Evolutionary conservation across 92 coral and sea anemone species (phyloP).

Genomic region (Epizoanthus rinbou): DNA sequence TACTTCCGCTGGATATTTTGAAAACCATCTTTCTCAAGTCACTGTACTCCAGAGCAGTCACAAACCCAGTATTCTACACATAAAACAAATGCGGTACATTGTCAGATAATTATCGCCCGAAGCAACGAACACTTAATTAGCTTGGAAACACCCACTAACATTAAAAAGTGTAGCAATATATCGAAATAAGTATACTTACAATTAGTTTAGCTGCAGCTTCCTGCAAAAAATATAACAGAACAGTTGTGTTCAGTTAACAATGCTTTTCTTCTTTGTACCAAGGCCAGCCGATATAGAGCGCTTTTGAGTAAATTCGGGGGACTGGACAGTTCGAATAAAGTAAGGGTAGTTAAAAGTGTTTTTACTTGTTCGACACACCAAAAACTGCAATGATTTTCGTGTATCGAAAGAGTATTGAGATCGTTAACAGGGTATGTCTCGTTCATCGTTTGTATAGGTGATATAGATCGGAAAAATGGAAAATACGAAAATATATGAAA

Average conservation of each 20-base stretch:
- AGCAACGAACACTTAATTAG: background rate
- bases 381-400: too few species aligned
- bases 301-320: too few species aligned
- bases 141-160: background rate
- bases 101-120: background rate
- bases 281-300: too few species aligned
- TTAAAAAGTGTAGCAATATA: too few species aligned
- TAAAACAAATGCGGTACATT: background rate
- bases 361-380: too few species aligned
- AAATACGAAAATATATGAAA: background rate
- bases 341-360: too few species aligned
- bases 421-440: too few species aligned
- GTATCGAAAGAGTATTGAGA: too few species aligned
- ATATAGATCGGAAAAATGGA: too few species aligned
- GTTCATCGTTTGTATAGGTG: too few species aligned
- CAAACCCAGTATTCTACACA: conserved; percentile 89
- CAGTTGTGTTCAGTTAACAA: background rate
- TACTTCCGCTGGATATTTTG: conserved; percentile 88
- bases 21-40: conserved; percentile 94
- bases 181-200: conserved; percentile 61
- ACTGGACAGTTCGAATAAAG: too few species aligned
- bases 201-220: conserved; percentile 92
- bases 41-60: conserved; percentile 97
- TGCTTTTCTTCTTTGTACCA: background rate
- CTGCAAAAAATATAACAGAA: conserved; percentile 38